Conservation (phyloP, 2,888 invertebrate genomes). For the Noctuana brunneofusca region DNA sequence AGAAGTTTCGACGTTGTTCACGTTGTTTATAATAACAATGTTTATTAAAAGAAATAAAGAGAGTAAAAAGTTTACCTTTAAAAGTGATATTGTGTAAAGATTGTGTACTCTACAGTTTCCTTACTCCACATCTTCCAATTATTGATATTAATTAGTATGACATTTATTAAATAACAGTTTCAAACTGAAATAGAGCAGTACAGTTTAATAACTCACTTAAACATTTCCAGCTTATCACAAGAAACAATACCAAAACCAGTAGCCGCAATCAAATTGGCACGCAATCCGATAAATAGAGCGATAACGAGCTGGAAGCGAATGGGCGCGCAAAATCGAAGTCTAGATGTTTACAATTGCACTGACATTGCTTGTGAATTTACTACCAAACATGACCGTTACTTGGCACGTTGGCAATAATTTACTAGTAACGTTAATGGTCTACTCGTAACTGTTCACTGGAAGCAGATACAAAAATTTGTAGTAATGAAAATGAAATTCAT, state of each 20-base stretch:
- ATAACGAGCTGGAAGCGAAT: neutral
- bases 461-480: neutral
- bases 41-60: no score
- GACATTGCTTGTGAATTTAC: slow-evolving; percentile 4
- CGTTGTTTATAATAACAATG: no score
- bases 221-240: neutral
- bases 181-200: neutral
- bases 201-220: neutral
- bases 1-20: no score
- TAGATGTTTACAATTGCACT: slow-evolving; percentile 3
- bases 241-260: neutral
- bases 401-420: slow-evolving; percentile 2
- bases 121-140: no score
- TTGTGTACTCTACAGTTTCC: no score
- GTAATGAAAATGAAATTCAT: no score
- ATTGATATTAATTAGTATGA: no score
- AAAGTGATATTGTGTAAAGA: no score
- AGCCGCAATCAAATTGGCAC: neutral
- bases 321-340: neutral
- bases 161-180: no score
- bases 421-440: slow-evolving; percentile 1
- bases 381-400: slow-evolving; percentile 2
- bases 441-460: neutral
- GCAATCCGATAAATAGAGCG: slow-evolving; percentile 5
- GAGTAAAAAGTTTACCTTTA: no score